Evolutionary conservation across 2,888 invertebrate species (phyloP), one percentile per base, ranked within the genome.

Genomic region (Xestia c-nigrum): DNA sequence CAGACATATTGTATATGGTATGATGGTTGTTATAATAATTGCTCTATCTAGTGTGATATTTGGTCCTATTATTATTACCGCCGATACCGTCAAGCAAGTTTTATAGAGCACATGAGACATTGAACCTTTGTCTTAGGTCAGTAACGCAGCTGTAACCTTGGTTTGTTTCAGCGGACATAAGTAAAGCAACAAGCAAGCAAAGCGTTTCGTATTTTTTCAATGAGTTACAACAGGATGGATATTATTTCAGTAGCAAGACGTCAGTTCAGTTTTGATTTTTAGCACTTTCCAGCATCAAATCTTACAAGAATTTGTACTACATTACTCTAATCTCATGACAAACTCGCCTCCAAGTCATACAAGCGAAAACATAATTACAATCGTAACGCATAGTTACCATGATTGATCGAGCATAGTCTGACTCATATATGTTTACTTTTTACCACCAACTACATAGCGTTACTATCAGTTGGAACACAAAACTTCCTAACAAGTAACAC

Each of bases 381-480:
- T 69, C 24, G 72, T 47, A 65, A 81, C 50, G 70, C 71, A 16
- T 73, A 74, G 75, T 72, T 77, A 70, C 78, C 47, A 65, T 64
- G 83, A 85, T 68, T 72, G 74, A 78, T 73, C 66, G 70, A 66
- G 46, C 70, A 50, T 57, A 61, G 14, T 57, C 24, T 82, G 79
- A 83, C 65, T 80, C 84, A 89, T 61, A 57, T 64, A 52, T 88
- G 85, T 84, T 89, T 84, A 87, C 76, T 52, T 74, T 78, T 75
- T 77, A 81, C 68, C 78, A 82, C 81, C 66, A 80, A 78, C 73
- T 38, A 84, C 24, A 69, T 57, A 64, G 67, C 73, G 19, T n/a
- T 72, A 81, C 85, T 83, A 87, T 87, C 80, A 66, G 89, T 94
- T 85, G 94, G 88, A 94, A 94, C 95, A 91, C 94, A 91, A 94